phyloP scores from a whole-genome alignment of 1,140 invertebrate species.

The Drosophila ambigua region DNA sequence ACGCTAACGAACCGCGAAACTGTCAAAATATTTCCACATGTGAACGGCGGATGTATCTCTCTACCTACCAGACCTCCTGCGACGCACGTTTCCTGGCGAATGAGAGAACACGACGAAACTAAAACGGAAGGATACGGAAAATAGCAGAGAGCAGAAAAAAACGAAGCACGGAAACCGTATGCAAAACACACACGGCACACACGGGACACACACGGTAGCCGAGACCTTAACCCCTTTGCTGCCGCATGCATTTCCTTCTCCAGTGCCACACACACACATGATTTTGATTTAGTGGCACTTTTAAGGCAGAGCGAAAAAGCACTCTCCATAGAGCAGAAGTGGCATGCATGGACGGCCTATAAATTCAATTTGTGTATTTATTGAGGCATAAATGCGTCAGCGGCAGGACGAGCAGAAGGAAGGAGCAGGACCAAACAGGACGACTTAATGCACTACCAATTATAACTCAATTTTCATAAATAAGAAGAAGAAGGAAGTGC shows the following conservation, averaged over 20 bases:
- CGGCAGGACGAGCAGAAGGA: conserved; percentile 42
- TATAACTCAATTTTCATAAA: conserved; percentile 83
- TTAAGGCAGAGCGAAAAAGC: conserved; percentile 62
- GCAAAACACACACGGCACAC: conserved; percentile 62
- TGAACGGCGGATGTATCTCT: conserved; percentile 35
- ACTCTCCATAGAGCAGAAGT: conserved; percentile 39
- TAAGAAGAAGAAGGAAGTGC: conserved; percentile 48
- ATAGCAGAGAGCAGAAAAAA: conserved; percentile 49
- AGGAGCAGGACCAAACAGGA: conserved; percentile 28
- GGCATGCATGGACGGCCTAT: conserved; percentile 46
- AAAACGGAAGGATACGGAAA: conserved; percentile 75
- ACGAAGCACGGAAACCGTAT: conserved; percentile 65
- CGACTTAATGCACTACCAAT: conserved; percentile 81
- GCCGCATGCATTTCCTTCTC: conserved; percentile 52
- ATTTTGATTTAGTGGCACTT: conserved; percentile 83
- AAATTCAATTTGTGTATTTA: conserved; percentile 82
- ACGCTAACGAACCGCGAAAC: conserved; percentile 78
- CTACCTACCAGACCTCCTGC: conserved; percentile 19
- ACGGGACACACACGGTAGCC: conserved; percentile 8
- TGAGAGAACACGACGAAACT: conserved; percentile 18
- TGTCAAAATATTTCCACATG: conserved; percentile 79
- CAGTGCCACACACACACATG: conserved; percentile 35
- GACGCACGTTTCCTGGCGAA: conserved; percentile 59
- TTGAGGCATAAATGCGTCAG: conserved; percentile 80
- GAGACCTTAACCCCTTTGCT: conserved; percentile 64